Evolutionary conservation across 1,140 invertebrate species (phyloP).

Genomic region (Nephila pilipes): DNA sequence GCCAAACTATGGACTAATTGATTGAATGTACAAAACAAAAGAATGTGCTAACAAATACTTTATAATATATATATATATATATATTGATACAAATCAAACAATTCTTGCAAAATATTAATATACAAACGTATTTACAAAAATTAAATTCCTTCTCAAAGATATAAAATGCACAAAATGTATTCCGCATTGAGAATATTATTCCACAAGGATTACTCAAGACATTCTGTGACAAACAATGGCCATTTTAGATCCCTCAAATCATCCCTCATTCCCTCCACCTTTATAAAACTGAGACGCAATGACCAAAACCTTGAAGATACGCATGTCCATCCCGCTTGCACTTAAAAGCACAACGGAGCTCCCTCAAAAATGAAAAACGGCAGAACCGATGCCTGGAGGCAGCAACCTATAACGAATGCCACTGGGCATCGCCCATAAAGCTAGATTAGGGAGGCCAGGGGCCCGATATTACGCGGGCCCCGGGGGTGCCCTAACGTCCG

Average conservation of each 20-base stretch:
- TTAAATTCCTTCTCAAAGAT: too few species aligned
- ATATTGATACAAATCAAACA: too few species aligned
- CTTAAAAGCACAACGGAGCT: neutral
- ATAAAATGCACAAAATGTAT: constrained; percentile 17
- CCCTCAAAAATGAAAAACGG: constrained; percentile 43
- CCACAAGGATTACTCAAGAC: neutral
- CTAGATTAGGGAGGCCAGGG: constrained; percentile 46
- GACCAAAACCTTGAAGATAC: neutral
- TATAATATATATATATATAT: too few species aligned
- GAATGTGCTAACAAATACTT: too few species aligned
- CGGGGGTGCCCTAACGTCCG: constrained; percentile 53
- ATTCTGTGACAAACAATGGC: constrained; percentile 1
- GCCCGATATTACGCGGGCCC: constrained; percentile 51
- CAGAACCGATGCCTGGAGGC: constrained; percentile 4
- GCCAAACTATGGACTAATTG: too few species aligned
- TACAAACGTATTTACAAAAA: too few species aligned
- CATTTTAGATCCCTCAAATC: constrained; percentile 8
- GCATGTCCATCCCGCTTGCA: neutral
- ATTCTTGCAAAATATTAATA: too few species aligned
- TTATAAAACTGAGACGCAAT: neutral
- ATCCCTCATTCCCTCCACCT: neutral
- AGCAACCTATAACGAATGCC: constrained; percentile 43
- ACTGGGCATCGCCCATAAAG: constrained; percentile 64
- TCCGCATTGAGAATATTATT: neutral
- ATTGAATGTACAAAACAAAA: too few species aligned